Evolutionary conservation across 2,113 vertebrate species (phyloP), one percentile per base, ranked within the genome.

Genomic region (Brachyhypopomus occidentalis): DNA sequence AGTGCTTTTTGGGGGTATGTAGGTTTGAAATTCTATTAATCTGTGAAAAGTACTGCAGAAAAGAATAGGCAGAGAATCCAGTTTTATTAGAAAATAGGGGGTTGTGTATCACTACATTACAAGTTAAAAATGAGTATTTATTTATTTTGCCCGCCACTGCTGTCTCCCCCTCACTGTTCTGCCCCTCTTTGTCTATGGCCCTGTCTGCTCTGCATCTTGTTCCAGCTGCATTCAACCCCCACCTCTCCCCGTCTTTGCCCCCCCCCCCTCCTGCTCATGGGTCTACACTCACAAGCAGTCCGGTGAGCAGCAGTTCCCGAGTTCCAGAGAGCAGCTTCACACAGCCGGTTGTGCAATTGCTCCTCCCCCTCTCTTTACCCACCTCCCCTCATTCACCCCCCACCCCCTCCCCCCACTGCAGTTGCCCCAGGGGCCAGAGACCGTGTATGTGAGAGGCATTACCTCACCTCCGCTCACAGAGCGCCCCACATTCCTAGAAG

Each of bases 401-500:
- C 55, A 11, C 56, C 38, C 48, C 38, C 8, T 69, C 52, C 69
- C 45, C 79, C 30, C 66, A 52, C 60, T 63, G 63, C 64, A 19
- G 41, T 45, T 58, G 63, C 71, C 76, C 63, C 70, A 19, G 36
- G 17, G 72, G 59, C 76, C 41, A 23, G 36, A 84, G 83, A 60
- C 66, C 71, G 30, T 59, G 77, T 75, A 79, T 75, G 80, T 81
- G 67, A 63, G 74, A 66, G 66, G 80, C 77, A 86, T 84, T 88
- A 86, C 83, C 84, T 88, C 84, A 84, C 78, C 83, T 75, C 58
- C 45, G 27, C 78, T 80, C 70, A 75, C 77, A 82, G 62, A 78
- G 58, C 69, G 63, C 67, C 75, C 66, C 63, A 60, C 80, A 72
- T 87, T 79, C 83, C 80, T 84, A 77, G 58, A 80, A 82, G 63